Conservation (phyloP, 2,113 vertebrate genomes). For the Murina feae region DNA sequence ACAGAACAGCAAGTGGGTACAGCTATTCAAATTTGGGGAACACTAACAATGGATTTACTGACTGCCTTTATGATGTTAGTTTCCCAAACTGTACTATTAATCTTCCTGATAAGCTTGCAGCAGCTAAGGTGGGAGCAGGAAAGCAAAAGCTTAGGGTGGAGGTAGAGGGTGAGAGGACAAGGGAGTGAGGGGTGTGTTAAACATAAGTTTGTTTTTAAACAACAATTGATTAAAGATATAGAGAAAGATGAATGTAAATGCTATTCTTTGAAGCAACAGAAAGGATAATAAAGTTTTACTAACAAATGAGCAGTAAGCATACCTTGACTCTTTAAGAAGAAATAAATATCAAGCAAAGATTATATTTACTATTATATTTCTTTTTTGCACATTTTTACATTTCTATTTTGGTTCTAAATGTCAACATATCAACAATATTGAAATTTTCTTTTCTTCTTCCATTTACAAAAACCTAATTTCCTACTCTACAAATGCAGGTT, state of each 20-base stretch:
- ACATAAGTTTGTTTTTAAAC: not conserved
- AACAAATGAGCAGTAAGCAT: not conserved
- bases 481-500: not conserved
- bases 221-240: not conserved
- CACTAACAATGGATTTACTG: not conserved
- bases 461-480: not conserved
- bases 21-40: not conserved
- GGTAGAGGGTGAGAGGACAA: too few species aligned
- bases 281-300: not conserved
- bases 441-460: slow-evolving; percentile 1
- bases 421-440: not conserved
- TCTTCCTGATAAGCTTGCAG: not conserved
- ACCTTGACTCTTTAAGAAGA: not conserved
- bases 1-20: not conserved
- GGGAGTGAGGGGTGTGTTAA: not conserved
- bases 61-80: not conserved
- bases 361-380: not conserved
- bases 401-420: not conserved
- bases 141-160: not conserved
- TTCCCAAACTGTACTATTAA: not conserved
- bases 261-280: not conserved
- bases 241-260: not conserved
- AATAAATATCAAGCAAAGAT: not conserved
- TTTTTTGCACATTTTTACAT: not conserved
- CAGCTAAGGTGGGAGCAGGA: not conserved